Percentiles rank a stretch among this genome's conserved stretches.
Evolutionary conservation across 2,888 invertebrate genomes (phyloP).

Genomic region (Nomada flava): DNA sequence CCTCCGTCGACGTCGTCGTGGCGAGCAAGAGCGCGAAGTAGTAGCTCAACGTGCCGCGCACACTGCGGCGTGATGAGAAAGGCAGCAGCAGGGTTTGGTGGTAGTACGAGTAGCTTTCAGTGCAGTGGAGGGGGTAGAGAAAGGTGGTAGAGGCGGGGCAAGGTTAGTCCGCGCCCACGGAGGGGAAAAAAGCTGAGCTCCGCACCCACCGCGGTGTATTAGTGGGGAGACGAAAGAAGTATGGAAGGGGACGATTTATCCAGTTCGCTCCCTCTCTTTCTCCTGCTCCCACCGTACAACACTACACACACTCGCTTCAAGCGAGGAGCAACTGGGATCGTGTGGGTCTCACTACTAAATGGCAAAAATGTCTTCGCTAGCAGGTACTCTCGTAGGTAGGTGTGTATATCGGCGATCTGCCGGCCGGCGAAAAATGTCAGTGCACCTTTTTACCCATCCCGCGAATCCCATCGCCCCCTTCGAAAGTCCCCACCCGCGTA

Average conservation of each 20-base stretch:
- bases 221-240: conserved; percentile 79
- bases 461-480: conserved; percentile 43
- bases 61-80: conserved; percentile 72
- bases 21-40: conserved; percentile 80
- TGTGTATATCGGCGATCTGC: conserved; percentile 54
- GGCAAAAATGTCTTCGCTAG: conserved; percentile 62
- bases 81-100: conserved; percentile 72
- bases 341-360: conserved; percentile 52
- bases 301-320: conserved; percentile 30
- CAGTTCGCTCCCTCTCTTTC: conserved; percentile 61
- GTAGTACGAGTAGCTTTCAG: conserved; percentile 69
- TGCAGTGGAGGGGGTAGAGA: conserved; percentile 54
- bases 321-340: conserved; percentile 36
- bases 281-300: conserved; percentile 26
- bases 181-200: conserved; percentile 85
- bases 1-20: conserved; percentile 70
- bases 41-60: conserved; percentile 71
- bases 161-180: conserved; percentile 84
- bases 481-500: conserved; percentile 61
- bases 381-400: conserved; percentile 44
- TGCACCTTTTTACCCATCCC: conserved; percentile 64
- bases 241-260: conserved; percentile 77
- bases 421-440: conserved; percentile 67
- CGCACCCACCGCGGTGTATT: conserved; percentile 68
- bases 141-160: conserved; percentile 83